phyloP scores from a whole-genome alignment of 2,797 vertebrate species.

The Vultur gryphus region DNA sequence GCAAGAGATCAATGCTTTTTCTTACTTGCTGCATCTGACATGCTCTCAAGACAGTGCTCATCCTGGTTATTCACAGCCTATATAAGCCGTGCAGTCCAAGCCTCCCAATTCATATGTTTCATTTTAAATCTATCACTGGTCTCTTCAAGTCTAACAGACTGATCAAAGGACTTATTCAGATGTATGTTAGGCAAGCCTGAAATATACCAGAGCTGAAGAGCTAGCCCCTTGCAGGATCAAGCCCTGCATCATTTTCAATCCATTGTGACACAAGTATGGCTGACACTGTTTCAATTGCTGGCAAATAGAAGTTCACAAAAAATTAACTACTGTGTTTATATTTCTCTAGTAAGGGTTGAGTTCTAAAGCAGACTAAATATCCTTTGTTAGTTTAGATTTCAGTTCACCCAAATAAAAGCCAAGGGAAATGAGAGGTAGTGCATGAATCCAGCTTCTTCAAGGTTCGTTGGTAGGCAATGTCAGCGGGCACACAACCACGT shows the following conservation, averaged over 20 bases:
- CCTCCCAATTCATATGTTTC: background rate
- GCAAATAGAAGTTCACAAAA: background rate
- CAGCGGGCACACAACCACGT: background rate
- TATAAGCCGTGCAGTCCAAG: background rate
- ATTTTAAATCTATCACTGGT: background rate
- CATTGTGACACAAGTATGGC: background rate
- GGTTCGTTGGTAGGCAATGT: background rate
- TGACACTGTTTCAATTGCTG: background rate
- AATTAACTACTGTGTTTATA: slow-evolving; percentile 14
- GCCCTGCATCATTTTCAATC: background rate
- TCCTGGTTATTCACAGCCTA: background rate
- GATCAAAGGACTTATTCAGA: background rate
- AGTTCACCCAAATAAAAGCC: slow-evolving; percentile 9
- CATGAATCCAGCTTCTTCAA: slow-evolving; percentile 6
- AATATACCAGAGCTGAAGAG: background rate
- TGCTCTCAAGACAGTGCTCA: background rate
- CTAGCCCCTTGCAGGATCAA: background rate
- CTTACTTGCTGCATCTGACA: background rate
- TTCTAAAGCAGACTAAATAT: slow-evolving; percentile 50
- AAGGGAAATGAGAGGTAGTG: background rate
- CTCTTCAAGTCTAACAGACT: background rate
- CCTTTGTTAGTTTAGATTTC: slow-evolving; percentile 34
- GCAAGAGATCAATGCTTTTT: background rate
- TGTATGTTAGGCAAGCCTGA: background rate
- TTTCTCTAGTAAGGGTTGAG: background rate